Percentiles rank a stretch among this genome's conserved stretches.
Evolutionary conservation across 2,888 invertebrate species (phyloP).

Genomic region (Hoplodrina ambigua): DNA sequence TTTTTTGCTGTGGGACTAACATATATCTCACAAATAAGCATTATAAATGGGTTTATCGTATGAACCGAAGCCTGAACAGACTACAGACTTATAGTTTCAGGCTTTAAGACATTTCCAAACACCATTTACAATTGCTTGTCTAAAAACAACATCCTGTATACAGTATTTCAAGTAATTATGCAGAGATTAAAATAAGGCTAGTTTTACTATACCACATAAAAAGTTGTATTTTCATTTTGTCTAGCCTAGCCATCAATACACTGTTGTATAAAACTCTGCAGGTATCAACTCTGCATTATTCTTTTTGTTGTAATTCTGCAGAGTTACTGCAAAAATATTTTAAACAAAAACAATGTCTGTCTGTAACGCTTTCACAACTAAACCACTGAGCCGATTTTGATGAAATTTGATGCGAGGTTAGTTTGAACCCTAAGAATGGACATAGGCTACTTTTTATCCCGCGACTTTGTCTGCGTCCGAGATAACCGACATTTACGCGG

Average conservation of each 20-base stretch:
- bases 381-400: no score
- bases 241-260: conserved; percentile 8
- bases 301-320: conserved; percentile 5
- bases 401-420: no score
- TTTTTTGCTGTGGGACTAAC: conserved; percentile 21
- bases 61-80: neutral
- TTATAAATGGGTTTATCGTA: conserved; percentile 7
- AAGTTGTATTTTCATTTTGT: conserved; percentile 12
- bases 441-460: no score
- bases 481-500: no score
- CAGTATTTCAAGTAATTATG: conserved; percentile 19
- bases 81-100: no score
- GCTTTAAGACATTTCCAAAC: neutral
- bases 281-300: conserved; percentile 2
- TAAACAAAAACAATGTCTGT: no score
- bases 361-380: no score
- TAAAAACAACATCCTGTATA: conserved; percentile 7
- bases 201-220: conserved; percentile 22
- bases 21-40: conserved; percentile 16
- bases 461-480: no score
- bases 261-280: conserved; percentile 40
- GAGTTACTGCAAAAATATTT: neutral
- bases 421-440: no score
- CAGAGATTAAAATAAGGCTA: conserved; percentile 47
- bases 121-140: neutral